Evolutionary conservation across 2,797 vertebrate genomes (phyloP), one percentile per base, ranked within the genome.

Genomic region (Sebastes miniatus): DNA sequence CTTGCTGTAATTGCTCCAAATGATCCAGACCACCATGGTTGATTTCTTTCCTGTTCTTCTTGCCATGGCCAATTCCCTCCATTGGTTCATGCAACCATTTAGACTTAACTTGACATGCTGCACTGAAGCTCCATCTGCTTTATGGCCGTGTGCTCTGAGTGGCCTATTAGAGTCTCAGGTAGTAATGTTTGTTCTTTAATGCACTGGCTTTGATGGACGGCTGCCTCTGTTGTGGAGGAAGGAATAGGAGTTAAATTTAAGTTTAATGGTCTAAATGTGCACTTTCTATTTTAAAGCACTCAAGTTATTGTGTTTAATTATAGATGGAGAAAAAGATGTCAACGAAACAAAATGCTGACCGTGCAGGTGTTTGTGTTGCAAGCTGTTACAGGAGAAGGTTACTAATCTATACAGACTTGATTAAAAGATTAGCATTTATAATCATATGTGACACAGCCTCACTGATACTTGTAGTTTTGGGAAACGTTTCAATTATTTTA

Each of bases 1-100:
- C 14, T 56, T 74, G 80, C 70, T 82, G 68, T 84, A 85, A 89
- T 85, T 63, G 80, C 85, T 81, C 58, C 80, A 89, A 94, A 93
- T 89, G 88, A 91, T 91, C 80, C 85, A 81, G 76, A 86, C 81
- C 84, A 85, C 84, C 80, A 78, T 83, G 87, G 76, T 83, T 87
- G 87, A 90, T 92, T 92, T 91, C 65, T 64, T 90, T 78, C 69
- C 68, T 79, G 77, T 89, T 91, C 72, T 62, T 89, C 88, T 89
- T 82, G 79, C 87, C 84, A 84, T 76, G 64, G 81, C 72, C 84
- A 74, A 84, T 89, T 90, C 83, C 58, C 75, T 71, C 87, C 63
- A 52, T 73, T 36, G 24, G 43, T 80, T 64, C 63, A 74, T 73
- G 65, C 69, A 74, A 58, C 78, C 69, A 59, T 81, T 80, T 82